Evolutionary conservation across 2,888 invertebrate species (phyloP).

Genomic region (Ferdinandea cuprea): DNA sequence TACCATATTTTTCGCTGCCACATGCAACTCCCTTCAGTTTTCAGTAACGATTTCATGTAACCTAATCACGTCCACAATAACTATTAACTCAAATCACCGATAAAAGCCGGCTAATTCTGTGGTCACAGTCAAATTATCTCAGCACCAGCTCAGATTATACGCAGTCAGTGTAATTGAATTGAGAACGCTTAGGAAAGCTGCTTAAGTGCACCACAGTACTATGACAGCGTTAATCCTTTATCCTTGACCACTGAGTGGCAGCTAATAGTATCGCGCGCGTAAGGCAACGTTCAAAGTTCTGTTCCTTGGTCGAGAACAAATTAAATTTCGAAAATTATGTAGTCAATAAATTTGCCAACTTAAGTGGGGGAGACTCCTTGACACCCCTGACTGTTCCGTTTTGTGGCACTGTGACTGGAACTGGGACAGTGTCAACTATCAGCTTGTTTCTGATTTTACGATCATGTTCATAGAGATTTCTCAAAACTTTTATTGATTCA

Average conservation of each 20-base stretch:
- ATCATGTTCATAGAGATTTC: constrained; percentile 55
- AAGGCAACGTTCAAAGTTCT: constrained; percentile 7
- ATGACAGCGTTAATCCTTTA: constrained; percentile 52
- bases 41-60: background rate
- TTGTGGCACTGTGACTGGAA: constrained; percentile 17
- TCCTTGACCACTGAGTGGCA: constrained; percentile 39
- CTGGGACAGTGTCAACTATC: constrained; percentile 45
- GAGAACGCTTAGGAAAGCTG: constrained; percentile 26
- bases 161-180: constrained; percentile 61
- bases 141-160: constrained; percentile 59
- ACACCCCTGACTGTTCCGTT: constrained; percentile 1
- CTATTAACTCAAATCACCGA: constrained; percentile 53
- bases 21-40: background rate
- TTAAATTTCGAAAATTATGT: constrained; percentile 70
- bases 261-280: background rate
- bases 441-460: constrained; percentile 57
- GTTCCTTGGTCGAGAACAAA: constrained; percentile 29
- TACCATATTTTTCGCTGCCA: background rate
- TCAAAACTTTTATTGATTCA: constrained; percentile 64
- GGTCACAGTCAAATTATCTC: constrained; percentile 43
- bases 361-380: constrained; percentile 43
- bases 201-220: constrained; percentile 36
- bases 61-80: constrained; percentile 42
- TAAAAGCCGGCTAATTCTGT: constrained; percentile 49
- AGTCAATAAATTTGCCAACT: constrained; percentile 56